Percentiles rank a stretch among this genome's conserved stretches.
Evolutionary conservation across 2,888 invertebrate genomes (phyloP).

Genomic region (Cylindroiulus punctatus): DNA sequence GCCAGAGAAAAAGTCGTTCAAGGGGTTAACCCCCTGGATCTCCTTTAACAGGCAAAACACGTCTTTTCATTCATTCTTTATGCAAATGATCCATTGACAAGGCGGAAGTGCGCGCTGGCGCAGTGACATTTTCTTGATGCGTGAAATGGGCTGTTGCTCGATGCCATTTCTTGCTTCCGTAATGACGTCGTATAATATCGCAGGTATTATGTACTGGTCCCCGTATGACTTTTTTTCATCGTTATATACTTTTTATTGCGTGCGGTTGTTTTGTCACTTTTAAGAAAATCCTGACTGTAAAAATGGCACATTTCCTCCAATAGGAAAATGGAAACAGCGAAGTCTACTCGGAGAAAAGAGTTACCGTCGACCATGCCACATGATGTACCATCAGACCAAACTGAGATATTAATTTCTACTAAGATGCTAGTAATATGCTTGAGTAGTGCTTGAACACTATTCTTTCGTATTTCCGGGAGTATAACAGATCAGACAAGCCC

Average conservation of each 20-base stretch:
- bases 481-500: too few relatives aligned
- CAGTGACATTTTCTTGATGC: slow-evolving; percentile 31
- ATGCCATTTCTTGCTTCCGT: slow-evolving; percentile 37
- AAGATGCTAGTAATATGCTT: too few relatives aligned
- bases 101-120: slow-evolving; percentile 23
- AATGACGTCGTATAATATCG: slow-evolving; percentile 34
- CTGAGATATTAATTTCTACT: neutral
- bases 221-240: neutral
- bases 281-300: neutral
- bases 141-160: slow-evolving; percentile 38
- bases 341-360: too few relatives aligned
- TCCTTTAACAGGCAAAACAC: slow-evolving; percentile 38
- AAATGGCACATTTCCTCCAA: slow-evolving; percentile 18
- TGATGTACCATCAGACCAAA: neutral
- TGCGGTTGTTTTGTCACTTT: neutral
- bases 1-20: slow-evolving; percentile 32
- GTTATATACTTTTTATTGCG: neutral
- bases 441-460: too few relatives aligned
- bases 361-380: neutral
- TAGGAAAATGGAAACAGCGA: neutral
- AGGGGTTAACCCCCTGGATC: slow-evolving; percentile 25
- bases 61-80: slow-evolving; percentile 42
- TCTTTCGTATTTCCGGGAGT: too few relatives aligned
- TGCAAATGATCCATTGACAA: slow-evolving; percentile 38
- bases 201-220: slow-evolving; percentile 32